These are phyloP conservation scores for Stramonita haemastoma DNA, from an alignment of 2,888 invertebrate species.

Conservation along the genomic window DNA sequence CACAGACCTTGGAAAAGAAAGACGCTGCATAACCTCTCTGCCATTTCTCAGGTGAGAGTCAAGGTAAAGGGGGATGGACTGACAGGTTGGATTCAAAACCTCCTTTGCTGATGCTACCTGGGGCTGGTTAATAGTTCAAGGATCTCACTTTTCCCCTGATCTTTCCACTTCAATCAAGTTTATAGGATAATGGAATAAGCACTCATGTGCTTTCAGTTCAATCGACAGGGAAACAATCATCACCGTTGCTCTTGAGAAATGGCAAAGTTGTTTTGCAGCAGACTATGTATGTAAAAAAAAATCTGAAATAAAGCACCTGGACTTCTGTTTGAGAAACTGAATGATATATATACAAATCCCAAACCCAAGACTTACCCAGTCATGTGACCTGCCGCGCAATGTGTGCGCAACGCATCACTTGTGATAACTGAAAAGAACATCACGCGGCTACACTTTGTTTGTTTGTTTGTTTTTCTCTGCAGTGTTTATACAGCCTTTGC, in stretches of 20 bases:
- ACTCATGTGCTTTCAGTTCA: too few relatives aligned
- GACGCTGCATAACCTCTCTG: not conserved
- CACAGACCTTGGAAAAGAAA: constrained; percentile 6
- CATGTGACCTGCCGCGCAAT: constrained; percentile 31
- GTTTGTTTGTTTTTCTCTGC: too few relatives aligned
- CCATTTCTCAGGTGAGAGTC: not conserved
- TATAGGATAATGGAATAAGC: too few relatives aligned
- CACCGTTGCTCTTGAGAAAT: not conserved
- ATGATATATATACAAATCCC: constrained; percentile 35
- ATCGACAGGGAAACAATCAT: too few relatives aligned
- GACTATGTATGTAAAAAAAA: not conserved
- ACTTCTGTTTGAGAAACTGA: constrained; percentile 25
- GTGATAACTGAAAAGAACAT: constrained; percentile 41
- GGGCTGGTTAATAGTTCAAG: too few relatives aligned
- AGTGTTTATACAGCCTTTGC: too few relatives aligned
- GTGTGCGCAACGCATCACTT: constrained; percentile 30
- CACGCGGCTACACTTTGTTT: not conserved
- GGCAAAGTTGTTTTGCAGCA: not conserved
- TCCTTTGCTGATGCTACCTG: too few relatives aligned
- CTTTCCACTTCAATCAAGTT: too few relatives aligned
- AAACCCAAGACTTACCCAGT: constrained; percentile 37
- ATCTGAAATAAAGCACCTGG: constrained; percentile 4
- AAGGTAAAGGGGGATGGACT: too few relatives aligned
- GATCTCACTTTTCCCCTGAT: too few relatives aligned
- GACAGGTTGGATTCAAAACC: too few relatives aligned